These are phyloP conservation scores for Diplodus puntazzo DNA, from an alignment of 2,797 vertebrate genomes.

Conservation along the genomic window DNA sequence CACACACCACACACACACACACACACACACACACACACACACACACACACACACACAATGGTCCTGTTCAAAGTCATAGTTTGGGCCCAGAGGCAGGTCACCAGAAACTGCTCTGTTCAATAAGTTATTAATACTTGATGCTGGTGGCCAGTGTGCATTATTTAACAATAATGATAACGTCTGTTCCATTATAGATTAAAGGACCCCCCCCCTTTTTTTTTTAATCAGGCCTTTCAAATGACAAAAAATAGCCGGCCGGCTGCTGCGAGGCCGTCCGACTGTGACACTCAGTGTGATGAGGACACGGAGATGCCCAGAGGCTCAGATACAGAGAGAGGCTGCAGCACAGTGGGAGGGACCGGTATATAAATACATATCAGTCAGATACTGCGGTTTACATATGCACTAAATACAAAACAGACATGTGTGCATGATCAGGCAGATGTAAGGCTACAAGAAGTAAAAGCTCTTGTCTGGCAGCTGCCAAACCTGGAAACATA, in stretches of 20 bases:
- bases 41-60: constrained; percentile 22
- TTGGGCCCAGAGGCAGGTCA: constrained; percentile 82
- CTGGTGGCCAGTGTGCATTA: constrained; percentile 89
- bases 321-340: not conserved
- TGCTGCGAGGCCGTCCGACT: constrained; percentile 28
- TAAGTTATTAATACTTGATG: constrained; percentile 93
- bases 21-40: constrained; percentile 1
- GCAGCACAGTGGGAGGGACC: not conserved
- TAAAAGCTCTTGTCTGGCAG: too few species aligned
- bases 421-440: not conserved
- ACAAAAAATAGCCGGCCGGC: constrained; percentile 55
- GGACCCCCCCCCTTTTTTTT: constrained; percentile 62
- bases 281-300: constrained; percentile 34
- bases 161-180: constrained; percentile 91
- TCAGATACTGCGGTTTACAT: not conserved
- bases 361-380: too few species aligned
- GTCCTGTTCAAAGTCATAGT: constrained; percentile 63
- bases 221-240: constrained; percentile 86
- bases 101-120: constrained; percentile 83
- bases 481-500: too few species aligned
- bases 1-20: constrained; percentile 12
- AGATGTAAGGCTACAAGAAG: not conserved
- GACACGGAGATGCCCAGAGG: constrained; percentile 16
- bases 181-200: constrained; percentile 93
- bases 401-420: not conserved